These are phyloP conservation scores for Cyclopterus lumpus DNA, from an alignment of 2,797 vertebrate genomes.

Conservation along the genomic window DNA sequence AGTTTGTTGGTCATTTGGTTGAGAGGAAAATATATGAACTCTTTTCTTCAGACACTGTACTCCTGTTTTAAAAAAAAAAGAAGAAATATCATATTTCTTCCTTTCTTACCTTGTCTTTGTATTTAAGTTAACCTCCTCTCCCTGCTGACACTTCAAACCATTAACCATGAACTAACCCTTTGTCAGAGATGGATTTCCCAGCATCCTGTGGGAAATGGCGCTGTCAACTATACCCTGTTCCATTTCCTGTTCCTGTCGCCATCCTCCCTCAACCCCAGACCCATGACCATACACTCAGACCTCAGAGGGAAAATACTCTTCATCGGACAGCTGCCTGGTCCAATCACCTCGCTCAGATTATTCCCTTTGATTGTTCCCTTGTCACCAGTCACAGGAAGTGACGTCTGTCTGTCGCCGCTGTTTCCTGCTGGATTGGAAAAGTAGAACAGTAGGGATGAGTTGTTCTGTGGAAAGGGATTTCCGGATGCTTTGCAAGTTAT, in stretches of 20 bases:
- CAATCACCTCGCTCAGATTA: constrained; percentile 46
- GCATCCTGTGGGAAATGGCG: constrained; percentile 73
- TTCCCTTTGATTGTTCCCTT: constrained; percentile 55
- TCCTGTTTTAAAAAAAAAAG: background rate
- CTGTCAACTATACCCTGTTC: constrained; percentile 71
- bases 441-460: constrained; percentile 62
- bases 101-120: background rate
- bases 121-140: constrained; percentile 27
- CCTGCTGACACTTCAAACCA: constrained; percentile 23
- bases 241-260: constrained; percentile 61
- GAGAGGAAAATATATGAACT: background rate
- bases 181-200: constrained; percentile 55
- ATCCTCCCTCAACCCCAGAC: constrained; percentile 39
- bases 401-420: constrained; percentile 61
- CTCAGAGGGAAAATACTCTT: constrained; percentile 55
- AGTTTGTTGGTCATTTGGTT: background rate
- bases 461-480: constrained; percentile 63
- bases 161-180: constrained; percentile 40
- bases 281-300: constrained; percentile 32
- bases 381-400: constrained; percentile 67
- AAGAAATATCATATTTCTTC: background rate
- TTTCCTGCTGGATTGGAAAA: constrained; percentile 73
- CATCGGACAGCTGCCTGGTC: constrained; percentile 54
- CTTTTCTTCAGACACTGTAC: background rate
- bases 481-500: constrained; percentile 61